Percentiles rank a stretch among this genome's conserved stretches.
phyloP scores from a whole-genome alignment of 2,888 invertebrate species.

The Psylliodes chrysocephalus region DNA sequence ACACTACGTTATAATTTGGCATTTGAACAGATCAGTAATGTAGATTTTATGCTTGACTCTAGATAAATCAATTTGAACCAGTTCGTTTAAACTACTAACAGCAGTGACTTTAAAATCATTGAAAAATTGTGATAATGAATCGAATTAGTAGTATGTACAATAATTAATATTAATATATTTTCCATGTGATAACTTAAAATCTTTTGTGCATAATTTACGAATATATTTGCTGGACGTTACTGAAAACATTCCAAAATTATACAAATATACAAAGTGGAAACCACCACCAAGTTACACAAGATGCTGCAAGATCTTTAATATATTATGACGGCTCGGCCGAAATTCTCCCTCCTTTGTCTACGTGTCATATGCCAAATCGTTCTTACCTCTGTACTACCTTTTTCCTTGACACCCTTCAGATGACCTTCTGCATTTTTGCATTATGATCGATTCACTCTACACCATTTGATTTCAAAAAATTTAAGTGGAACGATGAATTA shows the following conservation, averaged over 20 bases:
- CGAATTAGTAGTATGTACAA: no score
- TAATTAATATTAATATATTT: no score
- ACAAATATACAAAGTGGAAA: conserved; percentile 26
- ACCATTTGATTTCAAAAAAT: conserved; percentile 43
- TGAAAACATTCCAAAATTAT: conserved; percentile 13
- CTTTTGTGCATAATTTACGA: neutral
- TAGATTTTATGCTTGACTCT: no score
- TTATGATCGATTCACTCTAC: conserved; percentile 62
- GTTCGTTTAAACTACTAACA: no score
- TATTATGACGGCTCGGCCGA: conserved; percentile 64
- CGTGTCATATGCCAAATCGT: conserved; percentile 73
- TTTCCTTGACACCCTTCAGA: conserved; percentile 54
- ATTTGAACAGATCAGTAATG: no score
- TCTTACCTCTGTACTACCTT: conserved; percentile 62
- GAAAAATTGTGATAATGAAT: no score
- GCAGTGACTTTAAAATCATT: no score
- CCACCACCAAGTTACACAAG: conserved; percentile 37
- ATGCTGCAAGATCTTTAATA: conserved; percentile 37
- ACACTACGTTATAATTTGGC: no score
- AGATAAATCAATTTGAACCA: no score
- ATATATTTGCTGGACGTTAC: conserved; percentile 35
- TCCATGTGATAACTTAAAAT: no score
- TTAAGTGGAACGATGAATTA: conserved; percentile 39
- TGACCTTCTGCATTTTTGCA: conserved; percentile 63
- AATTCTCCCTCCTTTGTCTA: conserved; percentile 77